Base-by-base conservation (phyloP, 92 coral and sea anemone species). In the Heteractis magnifica region DNA sequence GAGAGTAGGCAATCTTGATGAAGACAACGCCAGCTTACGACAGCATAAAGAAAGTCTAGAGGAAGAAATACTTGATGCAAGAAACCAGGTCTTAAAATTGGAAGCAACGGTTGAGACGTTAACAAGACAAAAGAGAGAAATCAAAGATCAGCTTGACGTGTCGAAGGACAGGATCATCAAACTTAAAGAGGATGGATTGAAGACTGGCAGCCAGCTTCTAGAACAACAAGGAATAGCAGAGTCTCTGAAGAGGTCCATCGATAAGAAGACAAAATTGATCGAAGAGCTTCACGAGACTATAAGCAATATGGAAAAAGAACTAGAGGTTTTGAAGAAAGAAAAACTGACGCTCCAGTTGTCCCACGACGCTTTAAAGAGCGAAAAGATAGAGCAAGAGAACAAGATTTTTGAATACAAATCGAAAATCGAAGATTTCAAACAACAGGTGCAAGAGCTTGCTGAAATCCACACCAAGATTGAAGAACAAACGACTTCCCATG, bases 171-270 rank as follows among this genome's bases (percentile, higher is more conserved):
- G 88, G 52, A 81, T 81, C 19, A 79, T 91, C 59, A 88, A 86
- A 48, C 89, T 93, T 34, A 92, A 91, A 83, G 98, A 95, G 59
- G 93, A 92, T n/a, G 85, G 87, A 6, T 77, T 92, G 56, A 90
- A 86, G 52, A 77, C 89, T 49, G 81, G 88, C n/a, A 88, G 94
- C 56, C 97, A 91, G 65, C 87, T 92, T 14, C 88, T 85, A 49
- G 98, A 95, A 59, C 94, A 94, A 50, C 90, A 90, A 90, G 93
- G 95, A 71, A 50, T 94, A 10, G 87, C 93, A 0, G 98, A 90
- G 71, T 89, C 95, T 5, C 77, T 95, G 56, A 90, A 84, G 51
- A 87, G 90, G 34, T 72, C 92, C 19, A 82, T 95, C 18, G 71
- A 23, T 0, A 95, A 92, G 90, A 95, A 95, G 73, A 90, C 91